Evolutionary conservation across 2,888 invertebrate species (phyloP).

Genomic region (Plagodis dolabraria): DNA sequence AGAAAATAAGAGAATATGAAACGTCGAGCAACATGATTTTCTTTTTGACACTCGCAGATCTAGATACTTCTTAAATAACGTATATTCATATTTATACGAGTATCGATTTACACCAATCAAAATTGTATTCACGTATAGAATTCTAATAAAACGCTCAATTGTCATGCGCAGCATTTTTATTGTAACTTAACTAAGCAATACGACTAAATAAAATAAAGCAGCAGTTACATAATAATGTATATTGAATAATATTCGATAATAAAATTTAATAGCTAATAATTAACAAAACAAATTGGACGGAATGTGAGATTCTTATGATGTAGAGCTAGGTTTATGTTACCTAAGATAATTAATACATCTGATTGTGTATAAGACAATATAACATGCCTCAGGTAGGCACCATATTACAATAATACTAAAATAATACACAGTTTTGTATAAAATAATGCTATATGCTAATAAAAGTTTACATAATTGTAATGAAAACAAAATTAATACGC

Average conservation of each 20-base stretch:
- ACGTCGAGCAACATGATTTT: too few relatives aligned
- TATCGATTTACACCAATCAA: neutral
- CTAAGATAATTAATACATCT: constrained; percentile 38
- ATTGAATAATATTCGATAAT: constrained; percentile 74
- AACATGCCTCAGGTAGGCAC: constrained; percentile 31
- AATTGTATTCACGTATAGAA: constrained; percentile 6
- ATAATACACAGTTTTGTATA: constrained; percentile 7
- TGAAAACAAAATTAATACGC: constrained; percentile 12
- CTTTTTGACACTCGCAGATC: too few relatives aligned
- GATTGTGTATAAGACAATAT: constrained; percentile 30
- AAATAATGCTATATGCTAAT: constrained; percentile 7
- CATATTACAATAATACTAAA: constrained; percentile 23
- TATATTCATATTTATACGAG: too few relatives aligned
- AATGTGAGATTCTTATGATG: constrained; percentile 77
- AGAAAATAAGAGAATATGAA: too few relatives aligned
- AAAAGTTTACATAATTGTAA: constrained; percentile 14
- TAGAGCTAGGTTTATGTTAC: constrained; percentile 38
- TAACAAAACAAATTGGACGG: constrained; percentile 83
- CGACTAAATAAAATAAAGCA: constrained; percentile 65
- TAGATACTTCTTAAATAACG: too few relatives aligned
- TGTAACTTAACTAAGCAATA: constrained; percentile 41
- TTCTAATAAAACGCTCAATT: constrained; percentile 45
- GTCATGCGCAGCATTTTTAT: constrained; percentile 49
- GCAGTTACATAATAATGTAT: constrained; percentile 71
- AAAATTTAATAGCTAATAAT: constrained; percentile 78